A percentile compares a stretch with the other conserved stretches of the same genome.
phyloP scores from a whole-genome alignment of 2,888 invertebrate species.

The Mellilla xanthometata region DNA sequence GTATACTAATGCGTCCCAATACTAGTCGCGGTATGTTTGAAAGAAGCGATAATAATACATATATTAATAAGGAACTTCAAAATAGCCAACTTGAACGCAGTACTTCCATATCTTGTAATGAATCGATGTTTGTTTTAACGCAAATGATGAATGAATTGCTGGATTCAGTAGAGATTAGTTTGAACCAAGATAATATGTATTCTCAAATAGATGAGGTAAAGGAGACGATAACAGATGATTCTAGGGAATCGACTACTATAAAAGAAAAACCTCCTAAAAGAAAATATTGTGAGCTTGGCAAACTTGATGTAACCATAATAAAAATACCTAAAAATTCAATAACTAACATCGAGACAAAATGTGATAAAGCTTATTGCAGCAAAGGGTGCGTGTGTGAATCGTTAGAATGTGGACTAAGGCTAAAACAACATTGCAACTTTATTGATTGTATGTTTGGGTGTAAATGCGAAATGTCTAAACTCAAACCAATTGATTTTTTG shows the following conservation, averaged over 20 bases:
- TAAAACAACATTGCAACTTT: constrained; percentile 84
- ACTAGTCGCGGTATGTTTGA: no score
- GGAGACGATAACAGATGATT: constrained; percentile 42
- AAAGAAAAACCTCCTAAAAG: constrained; percentile 62
- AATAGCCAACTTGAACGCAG: no score
- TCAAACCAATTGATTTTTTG: constrained; percentile 47
- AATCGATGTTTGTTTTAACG: constrained; percentile 46
- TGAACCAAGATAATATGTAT: constrained; percentile 79
- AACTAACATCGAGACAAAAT: constrained; percentile 41
- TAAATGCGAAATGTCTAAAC: constrained; percentile 63
- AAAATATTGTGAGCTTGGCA: constrained; percentile 77
- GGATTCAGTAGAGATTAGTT: constrained; percentile 83
- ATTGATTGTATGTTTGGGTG: constrained; percentile 83
- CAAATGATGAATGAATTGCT: constrained; percentile 79
- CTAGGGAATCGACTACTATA: constrained; percentile 9
- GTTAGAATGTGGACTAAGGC: constrained; percentile 63
- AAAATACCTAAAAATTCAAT: constrained; percentile 58
- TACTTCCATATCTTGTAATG: background rate
- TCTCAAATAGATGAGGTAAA: constrained; percentile 50
- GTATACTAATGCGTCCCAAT: constrained; percentile 75
- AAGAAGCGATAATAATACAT: no score
- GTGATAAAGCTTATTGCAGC: constrained; percentile 80
- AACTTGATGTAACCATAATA: constrained; percentile 86
- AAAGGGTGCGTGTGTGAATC: constrained; percentile 87
- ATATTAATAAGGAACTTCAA: no score